Evolutionary conservation across 2,888 invertebrate species (phyloP), one percentile per base, ranked within the genome.

Genomic region (Anorthoa munda): DNA sequence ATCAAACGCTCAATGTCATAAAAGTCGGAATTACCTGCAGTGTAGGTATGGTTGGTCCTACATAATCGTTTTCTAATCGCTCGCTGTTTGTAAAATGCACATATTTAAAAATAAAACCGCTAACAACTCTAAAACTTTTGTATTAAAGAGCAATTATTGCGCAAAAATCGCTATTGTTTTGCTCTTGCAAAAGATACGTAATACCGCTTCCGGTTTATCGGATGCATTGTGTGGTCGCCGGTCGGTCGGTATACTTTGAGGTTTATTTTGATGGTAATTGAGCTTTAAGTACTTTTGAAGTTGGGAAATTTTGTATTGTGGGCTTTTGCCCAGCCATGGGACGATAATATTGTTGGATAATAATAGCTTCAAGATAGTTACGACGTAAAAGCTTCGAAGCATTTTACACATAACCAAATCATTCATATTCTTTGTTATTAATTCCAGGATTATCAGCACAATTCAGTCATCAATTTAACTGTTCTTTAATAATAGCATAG

Each of bases 171-270:
- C n/a, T n/a, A n/a, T n/a, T n/a, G n/a, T n/a, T n/a, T n/a, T n/a
- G n/a, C n/a, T n/a, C n/a, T n/a, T n/a, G n/a, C n/a, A n/a, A n/a
- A n/a, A n/a, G n/a, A n/a, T n/a, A n/a, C n/a, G n/a, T n/a, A n/a
- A n/a, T n/a, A n/a, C n/a, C n/a, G n/a, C n/a, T n/a, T 77, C 86
- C 86, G 86, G 81, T 83, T 77, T 73, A 82, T 82, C 71, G 66
- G 51, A 75, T 68, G 79, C 61, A 68, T 77, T 77, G 72, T 82
- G 23, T 59, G 56, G 53, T 39, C 39, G 39, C 39, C 39, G 39
- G 9, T 39, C 39, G 9, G 39, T 45, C 63, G 31, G 70, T 73
- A 59, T 69, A 60, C 63, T 69, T 74, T 66, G 68, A 82, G 64
- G 70, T 81, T 64, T 59, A 71, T 66, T 69, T 65, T 76, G 23